phyloP scores from a whole-genome alignment of 2,797 vertebrate genomes.

The Gymnothorax reevesii region DNA sequence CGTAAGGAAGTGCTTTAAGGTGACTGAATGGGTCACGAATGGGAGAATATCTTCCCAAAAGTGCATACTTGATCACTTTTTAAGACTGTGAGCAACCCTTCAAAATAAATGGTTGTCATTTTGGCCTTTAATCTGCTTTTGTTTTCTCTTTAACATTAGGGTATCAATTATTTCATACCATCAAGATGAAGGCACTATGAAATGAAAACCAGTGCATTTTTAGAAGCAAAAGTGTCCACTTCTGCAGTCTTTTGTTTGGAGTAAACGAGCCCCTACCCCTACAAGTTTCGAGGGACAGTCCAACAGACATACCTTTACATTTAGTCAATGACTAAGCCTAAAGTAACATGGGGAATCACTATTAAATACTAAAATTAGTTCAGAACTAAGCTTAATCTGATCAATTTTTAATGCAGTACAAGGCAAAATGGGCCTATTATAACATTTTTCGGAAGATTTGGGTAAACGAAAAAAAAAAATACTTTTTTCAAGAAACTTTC shows the following conservation, averaged over 20 bases:
- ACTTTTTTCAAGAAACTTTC: neutral
- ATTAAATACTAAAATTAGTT: too few relatives aligned
- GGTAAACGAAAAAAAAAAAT: neutral
- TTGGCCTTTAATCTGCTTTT: neutral
- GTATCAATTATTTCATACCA: neutral
- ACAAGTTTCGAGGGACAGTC: too few relatives aligned
- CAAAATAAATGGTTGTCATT: neutral
- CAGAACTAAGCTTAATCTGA: too few relatives aligned
- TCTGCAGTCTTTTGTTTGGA: neutral
- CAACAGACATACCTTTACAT: too few relatives aligned
- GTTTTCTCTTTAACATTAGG: neutral
- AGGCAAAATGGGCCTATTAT: too few relatives aligned
- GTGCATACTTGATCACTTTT: slow-evolving; percentile 17
- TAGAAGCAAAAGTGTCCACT: slow-evolving; percentile 21
- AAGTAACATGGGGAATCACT: too few relatives aligned
- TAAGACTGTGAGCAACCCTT: neutral
- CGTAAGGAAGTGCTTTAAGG: slow-evolving; percentile 75
- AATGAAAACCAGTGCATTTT: slow-evolving; percentile 19
- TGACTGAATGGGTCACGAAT: slow-evolving; percentile 40
- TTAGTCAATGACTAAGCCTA: too few relatives aligned
- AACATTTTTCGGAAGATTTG: neutral
- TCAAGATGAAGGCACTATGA: slow-evolving; percentile 41
- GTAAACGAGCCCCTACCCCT: neutral
- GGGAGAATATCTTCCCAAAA: neutral
- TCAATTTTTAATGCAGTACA: too few relatives aligned